Evolutionary conservation across 1,140 invertebrate species (phyloP).

Genomic region (Drosophila kikkawai): DNA sequence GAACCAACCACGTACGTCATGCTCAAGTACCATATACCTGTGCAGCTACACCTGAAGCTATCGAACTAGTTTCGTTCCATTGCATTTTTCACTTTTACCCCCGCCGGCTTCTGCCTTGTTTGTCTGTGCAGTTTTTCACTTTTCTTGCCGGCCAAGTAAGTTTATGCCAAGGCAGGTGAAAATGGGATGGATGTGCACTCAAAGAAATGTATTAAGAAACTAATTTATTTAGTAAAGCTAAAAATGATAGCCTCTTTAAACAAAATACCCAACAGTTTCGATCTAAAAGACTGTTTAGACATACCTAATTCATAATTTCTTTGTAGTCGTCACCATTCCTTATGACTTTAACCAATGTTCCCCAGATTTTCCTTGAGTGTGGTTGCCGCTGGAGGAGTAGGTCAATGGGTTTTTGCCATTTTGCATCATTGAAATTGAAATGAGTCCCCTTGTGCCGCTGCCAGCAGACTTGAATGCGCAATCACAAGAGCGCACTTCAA

Average conservation of each 20-base stretch:
- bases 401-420: slow-evolving; percentile 62
- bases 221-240: too few relatives aligned
- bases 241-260: too few relatives aligned
- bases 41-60: slow-evolving; percentile 43
- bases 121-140: slow-evolving; percentile 56
- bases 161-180: slow-evolving; percentile 35
- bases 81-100: slow-evolving; percentile 26
- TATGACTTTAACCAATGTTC: background rate
- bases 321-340: too few relatives aligned
- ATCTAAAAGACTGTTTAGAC: too few relatives aligned
- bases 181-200: slow-evolving; percentile 17
- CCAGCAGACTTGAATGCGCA: slow-evolving; percentile 41
- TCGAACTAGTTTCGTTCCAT: slow-evolving; percentile 60
- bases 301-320: background rate
- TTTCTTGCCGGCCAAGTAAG: slow-evolving; percentile 35
- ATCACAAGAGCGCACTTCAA: slow-evolving; percentile 44
- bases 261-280: too few relatives aligned
- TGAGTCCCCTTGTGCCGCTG: slow-evolving; percentile 30
- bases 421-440: slow-evolving; percentile 67
- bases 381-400: slow-evolving; percentile 42
- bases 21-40: slow-evolving; percentile 53
- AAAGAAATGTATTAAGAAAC: background rate
- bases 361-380: slow-evolving; percentile 7
- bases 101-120: slow-evolving; percentile 1
- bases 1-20: slow-evolving; percentile 61